Conservation (phyloP, 2,888 invertebrate species). For the Aporophyla lueneburgensis region DNA sequence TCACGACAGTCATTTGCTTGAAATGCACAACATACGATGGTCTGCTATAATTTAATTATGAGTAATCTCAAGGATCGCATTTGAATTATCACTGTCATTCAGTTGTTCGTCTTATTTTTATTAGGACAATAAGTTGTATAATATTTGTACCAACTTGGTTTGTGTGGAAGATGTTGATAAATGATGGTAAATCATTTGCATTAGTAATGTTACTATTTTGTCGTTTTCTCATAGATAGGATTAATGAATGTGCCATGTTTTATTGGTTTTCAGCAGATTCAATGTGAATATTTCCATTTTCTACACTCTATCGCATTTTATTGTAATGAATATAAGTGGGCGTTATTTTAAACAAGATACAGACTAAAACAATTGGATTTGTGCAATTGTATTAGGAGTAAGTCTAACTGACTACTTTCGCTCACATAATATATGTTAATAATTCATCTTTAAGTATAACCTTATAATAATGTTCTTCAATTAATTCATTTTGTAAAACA, state of each 20-base stretch:
- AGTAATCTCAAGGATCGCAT: slow-evolving; percentile 42
- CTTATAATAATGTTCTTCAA: slow-evolving; percentile 52
- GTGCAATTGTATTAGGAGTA: slow-evolving; percentile 33
- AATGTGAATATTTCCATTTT: slow-evolving; percentile 83
- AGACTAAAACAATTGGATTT: slow-evolving; percentile 32
- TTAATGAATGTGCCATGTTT: slow-evolving; percentile 71
- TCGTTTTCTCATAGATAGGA: slow-evolving; percentile 28
- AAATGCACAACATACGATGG: slow-evolving; percentile 25
- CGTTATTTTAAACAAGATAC: slow-evolving; percentile 52
- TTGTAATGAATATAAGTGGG: slow-evolving; percentile 60
- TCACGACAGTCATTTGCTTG: slow-evolving; percentile 29
- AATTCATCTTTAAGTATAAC: slow-evolving; percentile 42
- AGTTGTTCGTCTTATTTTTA: slow-evolving; percentile 27
- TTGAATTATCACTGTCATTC: slow-evolving; percentile 37
- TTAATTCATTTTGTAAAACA: slow-evolving; percentile 53
- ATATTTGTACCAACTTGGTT: slow-evolving; percentile 18
- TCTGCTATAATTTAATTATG: slow-evolving; percentile 24
- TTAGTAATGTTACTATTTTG: slow-evolving; percentile 16
- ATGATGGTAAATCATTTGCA: slow-evolving; percentile 17
- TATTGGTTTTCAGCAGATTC: slow-evolving; percentile 84
- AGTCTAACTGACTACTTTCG: slow-evolving; percentile 29
- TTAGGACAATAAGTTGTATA: slow-evolving; percentile 13
- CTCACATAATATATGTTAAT: slow-evolving; percentile 42
- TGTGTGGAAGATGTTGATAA: slow-evolving; percentile 15
- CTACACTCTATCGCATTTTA: slow-evolving; percentile 88